Evolutionary conservation across 64 coral and sea anemone genomes (phyloP), one percentile per base, ranked within the genome.

Genomic region (Exaiptasia diaphana): DNA sequence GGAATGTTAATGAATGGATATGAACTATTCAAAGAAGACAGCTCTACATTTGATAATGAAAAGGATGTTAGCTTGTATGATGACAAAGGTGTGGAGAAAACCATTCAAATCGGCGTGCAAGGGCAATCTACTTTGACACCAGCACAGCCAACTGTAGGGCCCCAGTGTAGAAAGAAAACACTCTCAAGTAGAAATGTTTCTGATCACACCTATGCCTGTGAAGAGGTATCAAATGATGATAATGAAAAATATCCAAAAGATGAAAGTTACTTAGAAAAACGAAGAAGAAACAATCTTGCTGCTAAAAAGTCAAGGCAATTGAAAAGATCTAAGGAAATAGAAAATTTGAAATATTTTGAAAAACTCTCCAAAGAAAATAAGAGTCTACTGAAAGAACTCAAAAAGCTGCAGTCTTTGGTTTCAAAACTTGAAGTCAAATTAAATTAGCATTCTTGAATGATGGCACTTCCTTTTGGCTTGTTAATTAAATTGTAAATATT

Each of bases 281-380:
- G 82, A 21, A 36, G 74, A 30, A 74, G 53, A 43, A 85, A 85
- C 53, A 85, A 85, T 75, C 73, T 85, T 35, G 82, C 82, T 28
- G 82, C 82, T 0, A 85, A 85, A 42, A 67, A 69, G 9, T 85
- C 82, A 11, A 69, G 82, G 1, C 52, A 85, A 50, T 57, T 71
- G 1, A 85, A 85, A 52, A 69, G 82, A 56, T 24, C 50, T 15
- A 54, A 52, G 12, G 82, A 85, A 64, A 75, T 85, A 22, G 50
- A 74, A 49, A 25, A 46, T 21, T 37, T 71, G 2, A 85, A 75
- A 60, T 74, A 75, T 32, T 46, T 55, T 42, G 34, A 8, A 1
- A 43, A 24, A 2, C 32, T 85, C 18, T 67, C 73, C n/a, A 85
- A 85, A 50, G 82, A 85, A 31, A 85, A 85, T 33, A 30, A 8